phyloP scores from a whole-genome alignment of 2,888 invertebrate species.

The Pedicia rivosa region DNA sequence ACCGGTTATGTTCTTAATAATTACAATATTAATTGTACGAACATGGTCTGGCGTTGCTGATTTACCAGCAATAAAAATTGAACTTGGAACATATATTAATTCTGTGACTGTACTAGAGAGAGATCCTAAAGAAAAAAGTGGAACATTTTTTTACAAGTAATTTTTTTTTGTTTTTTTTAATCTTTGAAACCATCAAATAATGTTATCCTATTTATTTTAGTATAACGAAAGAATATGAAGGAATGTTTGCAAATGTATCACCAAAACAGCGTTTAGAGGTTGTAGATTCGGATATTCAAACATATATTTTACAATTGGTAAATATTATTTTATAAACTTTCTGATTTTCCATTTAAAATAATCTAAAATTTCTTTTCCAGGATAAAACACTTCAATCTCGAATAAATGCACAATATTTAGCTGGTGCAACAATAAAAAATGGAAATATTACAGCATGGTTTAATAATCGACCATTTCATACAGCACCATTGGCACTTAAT shows the following conservation, averaged over 20 bases:
- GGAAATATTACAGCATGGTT: slow-evolving; percentile 46
- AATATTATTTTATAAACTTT: no score
- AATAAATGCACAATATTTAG: slow-evolving; percentile 37
- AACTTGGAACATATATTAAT: slow-evolving; percentile 31
- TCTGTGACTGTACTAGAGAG: slow-evolving; percentile 22
- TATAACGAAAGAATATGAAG: slow-evolving; percentile 22
- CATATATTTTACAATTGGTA: neutral
- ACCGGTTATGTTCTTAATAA: slow-evolving; percentile 46
- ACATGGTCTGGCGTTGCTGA: slow-evolving; percentile 28
- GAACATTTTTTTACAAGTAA: slow-evolving; percentile 26
- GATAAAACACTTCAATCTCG: slow-evolving; percentile 5
- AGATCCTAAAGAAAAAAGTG: slow-evolving; percentile 11
- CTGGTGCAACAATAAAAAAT: slow-evolving; percentile 35
- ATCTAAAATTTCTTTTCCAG: no score
- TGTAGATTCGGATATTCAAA: slow-evolving; percentile 13
- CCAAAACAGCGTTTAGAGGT: slow-evolving; percentile 32
- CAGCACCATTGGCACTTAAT: slow-evolving; percentile 48
- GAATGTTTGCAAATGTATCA: slow-evolving; percentile 23
- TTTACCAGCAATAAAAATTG: slow-evolving; percentile 37
- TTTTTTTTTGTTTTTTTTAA: no score
- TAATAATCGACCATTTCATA: slow-evolving; percentile 66
- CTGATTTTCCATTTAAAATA: no score
- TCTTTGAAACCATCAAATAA: slow-evolving; percentile 11
- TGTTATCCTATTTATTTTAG: slow-evolving; percentile 17
- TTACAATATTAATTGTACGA: slow-evolving; percentile 42